Conservation (phyloP, 2,888 invertebrate species). For the Apomyelois bistriatella region DNA sequence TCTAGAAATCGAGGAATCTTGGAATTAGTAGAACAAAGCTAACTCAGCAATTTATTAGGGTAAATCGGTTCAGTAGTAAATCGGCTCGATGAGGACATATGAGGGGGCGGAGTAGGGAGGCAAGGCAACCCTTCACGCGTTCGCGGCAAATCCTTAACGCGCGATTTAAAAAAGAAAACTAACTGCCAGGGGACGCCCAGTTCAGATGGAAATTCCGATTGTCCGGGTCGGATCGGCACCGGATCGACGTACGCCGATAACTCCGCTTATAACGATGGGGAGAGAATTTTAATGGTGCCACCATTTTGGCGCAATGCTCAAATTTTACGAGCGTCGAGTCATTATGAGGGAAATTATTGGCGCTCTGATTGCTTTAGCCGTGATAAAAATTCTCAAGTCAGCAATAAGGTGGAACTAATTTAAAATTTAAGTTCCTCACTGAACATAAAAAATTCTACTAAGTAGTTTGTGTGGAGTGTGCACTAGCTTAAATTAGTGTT, state of each 20-base stretch:
- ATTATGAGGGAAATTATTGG: constrained; percentile 80
- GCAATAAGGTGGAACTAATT: constrained; percentile 80
- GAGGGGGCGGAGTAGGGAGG: constrained; percentile 54
- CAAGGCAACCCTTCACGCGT: constrained; percentile 71
- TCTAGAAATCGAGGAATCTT: constrained; percentile 15
- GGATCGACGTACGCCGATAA: constrained; percentile 68
- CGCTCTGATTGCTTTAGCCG: constrained; percentile 78
- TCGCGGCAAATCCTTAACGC: constrained; percentile 77
- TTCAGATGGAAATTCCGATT: constrained; percentile 77
- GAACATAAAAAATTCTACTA: no score
- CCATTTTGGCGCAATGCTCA: constrained; percentile 80
- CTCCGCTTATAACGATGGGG: constrained; percentile 78
- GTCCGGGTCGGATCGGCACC: constrained; percentile 51
- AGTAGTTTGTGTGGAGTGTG: neutral
- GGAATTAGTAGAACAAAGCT: constrained; percentile 38
- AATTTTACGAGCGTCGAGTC: constrained; percentile 77
- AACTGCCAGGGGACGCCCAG: constrained; percentile 55
- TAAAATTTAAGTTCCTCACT: constrained; percentile 15
- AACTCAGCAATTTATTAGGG: constrained; percentile 43
- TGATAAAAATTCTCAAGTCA: constrained; percentile 79
- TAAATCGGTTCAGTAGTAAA: constrained; percentile 46
- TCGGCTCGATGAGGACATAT: constrained; percentile 63
- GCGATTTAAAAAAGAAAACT: constrained; percentile 80
- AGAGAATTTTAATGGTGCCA: constrained; percentile 79
- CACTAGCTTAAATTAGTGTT: neutral